These are phyloP conservation scores for Cantharis nigra DNA, from an alignment of 2,888 invertebrate genomes.

Conservation along the genomic window DNA sequence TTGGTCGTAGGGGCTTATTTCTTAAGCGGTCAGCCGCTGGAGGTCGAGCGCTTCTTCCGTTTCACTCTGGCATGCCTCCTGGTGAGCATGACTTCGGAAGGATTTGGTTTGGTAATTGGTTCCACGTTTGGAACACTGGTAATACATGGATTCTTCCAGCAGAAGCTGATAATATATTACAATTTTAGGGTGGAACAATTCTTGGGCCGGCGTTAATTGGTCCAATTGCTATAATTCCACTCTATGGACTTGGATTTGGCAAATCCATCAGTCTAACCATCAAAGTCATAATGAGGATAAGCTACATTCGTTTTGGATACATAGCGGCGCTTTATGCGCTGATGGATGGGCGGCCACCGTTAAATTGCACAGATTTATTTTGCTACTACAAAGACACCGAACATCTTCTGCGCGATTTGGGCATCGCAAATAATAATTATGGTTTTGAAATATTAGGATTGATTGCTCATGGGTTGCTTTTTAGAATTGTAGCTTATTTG, in stretches of 20 bases:
- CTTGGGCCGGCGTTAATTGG: slow-evolving; percentile 62
- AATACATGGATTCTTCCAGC: slow-evolving; percentile 16
- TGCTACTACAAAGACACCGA: not conserved
- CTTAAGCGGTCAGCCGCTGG: slow-evolving; percentile 70
- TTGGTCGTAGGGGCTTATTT: slow-evolving; percentile 61
- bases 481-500: not conserved
- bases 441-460: not conserved
- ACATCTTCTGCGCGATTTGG: not conserved
- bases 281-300: not conserved
- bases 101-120: slow-evolving; percentile 73
- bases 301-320: not conserved
- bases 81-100: slow-evolving; percentile 71
- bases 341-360: not conserved
- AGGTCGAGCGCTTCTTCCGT: slow-evolving; percentile 63
- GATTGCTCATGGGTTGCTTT: not conserved
- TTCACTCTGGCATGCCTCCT: slow-evolving; percentile 64
- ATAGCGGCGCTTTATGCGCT: not conserved
- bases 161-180: not conserved
- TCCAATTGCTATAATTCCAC: slow-evolving; percentile 62
- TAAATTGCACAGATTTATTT: not conserved
- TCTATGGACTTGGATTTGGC: slow-evolving; percentile 67
- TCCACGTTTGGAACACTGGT: slow-evolving; percentile 63
- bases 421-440: not conserved
- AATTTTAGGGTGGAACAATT: slow-evolving; percentile 52
- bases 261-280: not conserved